A percentile compares a stretch with the other conserved stretches of the same genome.
Evolutionary conservation across 2,888 invertebrate species (phyloP).

Genomic region (Troilus luridus): DNA sequence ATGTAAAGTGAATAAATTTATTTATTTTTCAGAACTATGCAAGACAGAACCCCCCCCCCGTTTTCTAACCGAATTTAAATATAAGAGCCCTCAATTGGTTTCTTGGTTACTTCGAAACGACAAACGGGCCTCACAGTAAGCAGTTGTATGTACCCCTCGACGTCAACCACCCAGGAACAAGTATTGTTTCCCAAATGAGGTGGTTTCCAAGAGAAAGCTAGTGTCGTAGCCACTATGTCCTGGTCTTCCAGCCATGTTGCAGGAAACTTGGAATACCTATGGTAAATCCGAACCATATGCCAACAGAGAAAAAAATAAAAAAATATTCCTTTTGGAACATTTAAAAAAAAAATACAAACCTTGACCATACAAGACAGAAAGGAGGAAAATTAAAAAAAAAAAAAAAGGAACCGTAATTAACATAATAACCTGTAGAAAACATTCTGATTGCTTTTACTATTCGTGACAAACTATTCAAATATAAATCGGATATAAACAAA

Average conservation of each 20-base stretch:
- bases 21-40: not conserved
- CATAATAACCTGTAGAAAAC: too few species aligned
- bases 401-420: too few species aligned
- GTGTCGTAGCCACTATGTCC: not conserved
- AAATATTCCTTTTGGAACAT: too few species aligned
- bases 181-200: conserved; percentile 33
- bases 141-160: not conserved
- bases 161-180: not conserved
- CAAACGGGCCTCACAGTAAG: not conserved
- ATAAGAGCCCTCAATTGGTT: not conserved
- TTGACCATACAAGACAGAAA: too few species aligned
- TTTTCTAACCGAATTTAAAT: not conserved
- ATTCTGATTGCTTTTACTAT: too few species aligned
- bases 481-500: too few species aligned
- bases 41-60: too few species aligned
- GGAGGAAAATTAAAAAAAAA: too few species aligned
- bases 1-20: not conserved
- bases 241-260: not conserved
- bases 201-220: conserved; percentile 26
- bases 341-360: too few species aligned
- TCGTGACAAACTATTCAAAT: too few species aligned
- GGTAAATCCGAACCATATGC: not conserved
- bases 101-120: not conserved
- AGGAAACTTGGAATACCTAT: not conserved
- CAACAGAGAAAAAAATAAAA: too few species aligned